These are phyloP conservation scores for Oceanodroma tethys DNA, from an alignment of 2,113 vertebrate species.

Conservation along the genomic window DNA sequence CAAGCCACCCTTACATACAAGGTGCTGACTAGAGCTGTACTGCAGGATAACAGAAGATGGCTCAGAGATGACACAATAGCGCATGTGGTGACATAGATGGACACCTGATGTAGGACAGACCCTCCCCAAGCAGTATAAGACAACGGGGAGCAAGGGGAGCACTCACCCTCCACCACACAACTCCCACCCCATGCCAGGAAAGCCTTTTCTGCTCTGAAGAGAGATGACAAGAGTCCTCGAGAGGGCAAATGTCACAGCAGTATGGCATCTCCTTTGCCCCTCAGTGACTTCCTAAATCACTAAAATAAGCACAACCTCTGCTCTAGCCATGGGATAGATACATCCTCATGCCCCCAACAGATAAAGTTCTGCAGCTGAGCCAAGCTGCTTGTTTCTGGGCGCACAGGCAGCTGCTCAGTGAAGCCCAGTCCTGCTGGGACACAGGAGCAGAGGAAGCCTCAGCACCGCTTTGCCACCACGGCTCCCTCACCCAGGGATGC, in stretches of 20 bases:
- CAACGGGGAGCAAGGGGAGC: neutral
- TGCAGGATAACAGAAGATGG: neutral
- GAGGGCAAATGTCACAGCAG: neutral
- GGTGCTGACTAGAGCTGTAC: neutral
- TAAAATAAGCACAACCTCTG: neutral
- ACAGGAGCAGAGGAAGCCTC: neutral
- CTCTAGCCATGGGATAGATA: neutral
- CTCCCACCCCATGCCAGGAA: neutral
- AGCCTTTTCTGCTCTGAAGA: neutral
- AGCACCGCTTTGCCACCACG: neutral
- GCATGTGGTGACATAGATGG: neutral
- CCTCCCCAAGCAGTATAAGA: neutral
- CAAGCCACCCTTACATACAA: neutral
- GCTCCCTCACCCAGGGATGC: neutral
- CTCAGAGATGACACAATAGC: neutral
- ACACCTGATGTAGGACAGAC: neutral
- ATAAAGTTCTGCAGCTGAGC: neutral
- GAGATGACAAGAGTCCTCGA: neutral
- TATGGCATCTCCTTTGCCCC: neutral
- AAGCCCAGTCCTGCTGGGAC: neutral
- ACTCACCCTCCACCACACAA: neutral
- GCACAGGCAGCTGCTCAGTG: neutral
- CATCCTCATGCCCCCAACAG: neutral
- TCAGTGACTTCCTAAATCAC: neutral
- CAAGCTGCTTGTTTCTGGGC: neutral